Evolutionary conservation across 2,888 invertebrate species (phyloP).

Genomic region (Noctua comes): DNA sequence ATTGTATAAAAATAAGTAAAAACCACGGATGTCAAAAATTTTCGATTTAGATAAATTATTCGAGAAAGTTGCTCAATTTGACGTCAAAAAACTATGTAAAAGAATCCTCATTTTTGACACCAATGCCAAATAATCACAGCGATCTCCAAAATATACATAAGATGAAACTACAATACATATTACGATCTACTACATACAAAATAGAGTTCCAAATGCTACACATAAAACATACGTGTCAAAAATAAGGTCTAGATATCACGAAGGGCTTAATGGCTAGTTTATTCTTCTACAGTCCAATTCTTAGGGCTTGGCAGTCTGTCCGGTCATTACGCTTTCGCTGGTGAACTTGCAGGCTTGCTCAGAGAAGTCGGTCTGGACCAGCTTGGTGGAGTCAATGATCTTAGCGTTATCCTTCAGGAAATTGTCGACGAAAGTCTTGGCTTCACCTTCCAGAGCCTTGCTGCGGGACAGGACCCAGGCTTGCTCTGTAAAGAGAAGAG

Average conservation of each 20-base stretch:
- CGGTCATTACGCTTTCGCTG: slow-evolving; percentile 74
- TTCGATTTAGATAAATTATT: slow-evolving; percentile 12
- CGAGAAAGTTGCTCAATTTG: slow-evolving; percentile 23
- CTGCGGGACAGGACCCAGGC: slow-evolving; percentile 82
- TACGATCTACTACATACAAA: slow-evolving; percentile 15
- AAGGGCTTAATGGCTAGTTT: slow-evolving; percentile 27
- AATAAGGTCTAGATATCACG: slow-evolving; percentile 26
- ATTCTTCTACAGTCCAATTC: slow-evolving; percentile 4
- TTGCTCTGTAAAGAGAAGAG: slow-evolving; percentile 73
- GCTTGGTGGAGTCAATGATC: slow-evolving; percentile 77
- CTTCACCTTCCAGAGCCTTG: slow-evolving; percentile 80
- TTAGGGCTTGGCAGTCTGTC: slow-evolving; percentile 71
- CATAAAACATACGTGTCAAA: slow-evolving; percentile 24
- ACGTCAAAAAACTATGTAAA: slow-evolving; percentile 2
- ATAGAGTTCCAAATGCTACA: slow-evolving; percentile 19
- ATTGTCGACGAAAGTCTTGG: slow-evolving; percentile 80
- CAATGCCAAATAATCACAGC: slow-evolving; percentile 4
- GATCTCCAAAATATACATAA: slow-evolving; percentile 2
- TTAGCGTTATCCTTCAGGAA: slow-evolving; percentile 78
- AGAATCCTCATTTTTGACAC: slow-evolving; percentile 28
- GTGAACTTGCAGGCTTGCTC: slow-evolving; percentile 82
- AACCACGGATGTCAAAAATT: background rate
- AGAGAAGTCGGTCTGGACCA: slow-evolving; percentile 79
- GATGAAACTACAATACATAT: slow-evolving; percentile 39
- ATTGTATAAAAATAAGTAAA: background rate